Evolutionary conservation across 1,140 invertebrate species (phyloP).

Genomic region (Plutomurus gul): DNA sequence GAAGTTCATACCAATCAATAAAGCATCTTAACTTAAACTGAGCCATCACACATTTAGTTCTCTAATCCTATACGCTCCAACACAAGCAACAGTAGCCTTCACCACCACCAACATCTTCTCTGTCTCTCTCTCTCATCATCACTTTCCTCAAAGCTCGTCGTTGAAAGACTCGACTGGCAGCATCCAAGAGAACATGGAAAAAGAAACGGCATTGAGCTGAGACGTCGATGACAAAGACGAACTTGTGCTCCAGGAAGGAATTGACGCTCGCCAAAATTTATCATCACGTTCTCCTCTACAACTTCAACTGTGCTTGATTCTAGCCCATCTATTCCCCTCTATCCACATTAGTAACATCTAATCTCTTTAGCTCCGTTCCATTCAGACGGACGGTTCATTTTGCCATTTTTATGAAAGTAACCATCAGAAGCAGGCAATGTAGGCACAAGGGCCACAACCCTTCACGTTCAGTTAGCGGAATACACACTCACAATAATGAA

Average conservation of each 20-base stretch:
- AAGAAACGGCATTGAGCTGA: conserved; percentile 35
- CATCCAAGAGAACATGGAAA: conserved; percentile 45
- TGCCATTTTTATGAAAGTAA: conserved; percentile 25
- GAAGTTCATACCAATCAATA: neutral
- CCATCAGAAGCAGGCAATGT: conserved; percentile 10
- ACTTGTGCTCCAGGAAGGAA: conserved; percentile 1
- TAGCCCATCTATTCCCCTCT: conserved; percentile 15
- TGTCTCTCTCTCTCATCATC: neutral
- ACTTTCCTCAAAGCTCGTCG: conserved; percentile 48
- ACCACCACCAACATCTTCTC: conserved; percentile 13
- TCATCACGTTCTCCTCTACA: neutral
- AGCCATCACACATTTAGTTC: conserved; percentile 18
- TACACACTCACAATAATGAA: neutral
- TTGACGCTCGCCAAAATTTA: conserved; percentile 8
- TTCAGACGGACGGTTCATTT: conserved; percentile 22
- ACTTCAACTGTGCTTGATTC: conserved; percentile 1
- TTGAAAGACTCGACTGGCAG: conserved; percentile 51
- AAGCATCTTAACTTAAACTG: conserved; percentile 25
- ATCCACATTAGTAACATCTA: conserved; percentile 16
- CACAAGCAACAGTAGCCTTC: conserved; percentile 15
- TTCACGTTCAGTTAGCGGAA: neutral
- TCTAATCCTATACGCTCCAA: conserved; percentile 17
- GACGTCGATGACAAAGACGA: conserved; percentile 19
- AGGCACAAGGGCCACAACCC: conserved; percentile 3
- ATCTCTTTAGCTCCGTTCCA: conserved; percentile 26